A percentile compares a stretch with the other conserved stretches of the same genome.
Evolutionary conservation across 2,888 invertebrate genomes (phyloP).

Genomic region (Lasioglossum oenotherae): DNA sequence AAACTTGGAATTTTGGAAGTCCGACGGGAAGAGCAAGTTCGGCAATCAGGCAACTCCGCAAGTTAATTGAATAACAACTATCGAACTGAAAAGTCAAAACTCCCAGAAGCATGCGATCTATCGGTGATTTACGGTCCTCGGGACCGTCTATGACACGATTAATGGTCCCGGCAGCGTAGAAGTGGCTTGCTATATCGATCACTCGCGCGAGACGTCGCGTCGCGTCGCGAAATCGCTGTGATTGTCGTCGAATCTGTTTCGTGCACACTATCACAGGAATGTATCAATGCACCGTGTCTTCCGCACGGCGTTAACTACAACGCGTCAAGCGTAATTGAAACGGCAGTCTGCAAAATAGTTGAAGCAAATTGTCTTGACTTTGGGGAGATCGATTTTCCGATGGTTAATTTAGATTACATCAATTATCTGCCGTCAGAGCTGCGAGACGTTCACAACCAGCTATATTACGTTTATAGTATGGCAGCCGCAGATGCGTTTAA

Average conservation of each 20-base stretch:
- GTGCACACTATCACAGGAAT: not conserved
- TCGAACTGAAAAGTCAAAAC: constrained; percentile 2
- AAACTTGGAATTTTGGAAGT: not conserved
- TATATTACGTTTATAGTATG: not conserved
- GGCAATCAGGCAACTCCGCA: not conserved
- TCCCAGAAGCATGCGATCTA: not conserved
- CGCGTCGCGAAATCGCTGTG: not conserved
- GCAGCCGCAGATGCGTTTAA: constrained; percentile 16
- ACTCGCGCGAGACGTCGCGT: not conserved
- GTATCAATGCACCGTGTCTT: not conserved
- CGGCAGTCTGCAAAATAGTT: not conserved
- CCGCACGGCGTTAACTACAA: constrained; percentile 6
- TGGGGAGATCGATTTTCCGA: constrained; percentile 30
- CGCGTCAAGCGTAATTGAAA: constrained; percentile 40
- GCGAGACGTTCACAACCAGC: not conserved
- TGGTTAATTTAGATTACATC: constrained; percentile 42
- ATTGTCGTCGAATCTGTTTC: not conserved
- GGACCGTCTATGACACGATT: not conserved
- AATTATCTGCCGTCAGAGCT: constrained; percentile 14
- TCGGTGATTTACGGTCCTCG: not conserved
- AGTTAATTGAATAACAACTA: not conserved
- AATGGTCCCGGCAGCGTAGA: not conserved
- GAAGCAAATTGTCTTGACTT: constrained; percentile 19
- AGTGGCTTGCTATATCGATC: constrained; percentile 1
- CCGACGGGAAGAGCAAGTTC: not conserved